phyloP scores from a whole-genome alignment of 1,140 invertebrate genomes.

The Choristoneura fumiferana region DNA sequence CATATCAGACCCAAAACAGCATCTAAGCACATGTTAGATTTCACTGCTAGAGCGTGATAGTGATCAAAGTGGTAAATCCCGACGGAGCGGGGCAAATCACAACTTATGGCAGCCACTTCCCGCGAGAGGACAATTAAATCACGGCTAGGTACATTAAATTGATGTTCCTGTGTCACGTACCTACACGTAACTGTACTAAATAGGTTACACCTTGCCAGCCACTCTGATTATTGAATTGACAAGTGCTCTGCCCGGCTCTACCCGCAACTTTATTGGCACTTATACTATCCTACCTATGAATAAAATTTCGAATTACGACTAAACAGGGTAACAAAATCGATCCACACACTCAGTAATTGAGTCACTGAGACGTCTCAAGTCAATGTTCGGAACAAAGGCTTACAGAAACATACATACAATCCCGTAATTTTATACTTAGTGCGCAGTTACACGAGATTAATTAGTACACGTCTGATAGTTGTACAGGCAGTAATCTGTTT shows the following conservation, averaged over 20 bases:
- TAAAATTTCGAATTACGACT: no score
- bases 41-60: conserved; percentile 22
- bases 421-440: conserved; percentile 1
- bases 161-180: conserved; percentile 19
- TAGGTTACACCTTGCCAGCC: conserved; percentile 22
- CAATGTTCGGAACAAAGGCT: not conserved
- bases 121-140: conserved; percentile 35
- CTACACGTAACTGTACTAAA: conserved; percentile 13
- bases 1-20: no score
- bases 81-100: conserved; percentile 24
- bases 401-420: no score
- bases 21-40: no score
- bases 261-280: not conserved
- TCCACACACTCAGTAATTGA: not conserved
- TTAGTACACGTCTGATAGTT: conserved; percentile 23
- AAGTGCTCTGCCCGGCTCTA: not conserved
- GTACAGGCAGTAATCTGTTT: conserved; percentile 46
- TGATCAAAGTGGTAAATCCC: conserved; percentile 37
- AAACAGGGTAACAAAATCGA: not conserved
- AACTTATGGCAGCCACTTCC: conserved; percentile 32
- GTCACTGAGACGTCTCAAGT: not conserved
- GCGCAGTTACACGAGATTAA: conserved; percentile 1
- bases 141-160: conserved; percentile 29
- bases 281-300: not conserved
- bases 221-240: conserved; percentile 17